Evolutionary conservation across 2,113 vertebrate species (phyloP), one percentile per base, ranked within the genome.

Genomic region (Columba janthina): DNA sequence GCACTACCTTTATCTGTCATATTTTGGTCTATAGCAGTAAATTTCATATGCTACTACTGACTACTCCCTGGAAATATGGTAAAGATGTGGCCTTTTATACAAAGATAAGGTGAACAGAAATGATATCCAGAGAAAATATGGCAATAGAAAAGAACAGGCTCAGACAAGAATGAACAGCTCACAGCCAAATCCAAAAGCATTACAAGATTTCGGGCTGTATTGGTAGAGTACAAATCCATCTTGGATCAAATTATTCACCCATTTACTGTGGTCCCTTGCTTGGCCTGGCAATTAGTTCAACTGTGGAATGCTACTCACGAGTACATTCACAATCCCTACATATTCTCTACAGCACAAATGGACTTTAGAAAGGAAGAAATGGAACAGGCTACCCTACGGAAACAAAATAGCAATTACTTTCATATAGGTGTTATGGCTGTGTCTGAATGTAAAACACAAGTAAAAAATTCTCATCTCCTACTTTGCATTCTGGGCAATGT

Each of bases 61-160:
- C 79, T 96, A 50, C 44, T 94, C 40, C 53, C 61, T 92, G 70
- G 88, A 93, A 96, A 93, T 95, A 96, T 58, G 85, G 90, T 86
- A 94, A 92, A 86, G 88, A 94, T 94, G 86, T 61, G 69, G 88
- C 48, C 76, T 90, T 96, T 95, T 94, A 90, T 95, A 77, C 69
- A 86, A 83, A 92, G 94, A 96, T 95, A 96, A 96, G 36, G 79
- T 78, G 93, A 61, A 92, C 56, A 84, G 88, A 96, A 92, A 89
- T 1, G 65, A 93, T 92, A 96, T 26, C 89, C 87, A 92, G 80
- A 88, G 93, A 95, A 95, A 95, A 94, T 90, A 95, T 16, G 83
- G 93, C 94, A 90, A 96, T 87, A 97, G 92, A 97, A 94, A 95
- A 92, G 88, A 95, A 90, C 73, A 94, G 92, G 79, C 90, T 92